phyloP scores from a whole-genome alignment of 1,140 invertebrate species.

The Drosophila obscura region DNA sequence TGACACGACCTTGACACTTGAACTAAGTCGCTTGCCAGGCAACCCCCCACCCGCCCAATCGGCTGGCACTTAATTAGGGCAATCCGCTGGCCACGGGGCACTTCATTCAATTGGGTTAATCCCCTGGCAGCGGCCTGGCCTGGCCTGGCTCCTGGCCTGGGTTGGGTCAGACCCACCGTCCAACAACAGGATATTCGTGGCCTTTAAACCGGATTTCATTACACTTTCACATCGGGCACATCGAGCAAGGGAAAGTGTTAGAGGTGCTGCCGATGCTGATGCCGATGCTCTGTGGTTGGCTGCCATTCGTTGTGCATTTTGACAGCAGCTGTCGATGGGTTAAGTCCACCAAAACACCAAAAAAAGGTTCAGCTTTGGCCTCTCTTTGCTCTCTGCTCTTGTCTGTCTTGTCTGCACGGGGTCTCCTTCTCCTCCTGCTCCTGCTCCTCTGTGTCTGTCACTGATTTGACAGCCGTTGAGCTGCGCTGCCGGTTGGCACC shows the following conservation, averaged over 20 bases:
- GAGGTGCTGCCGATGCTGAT: neutral
- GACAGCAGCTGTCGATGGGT: slow-evolving; percentile 45
- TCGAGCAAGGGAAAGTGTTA: too few relatives aligned
- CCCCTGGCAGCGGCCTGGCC: slow-evolving; percentile 13
- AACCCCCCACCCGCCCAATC: neutral
- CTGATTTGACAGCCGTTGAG: too few relatives aligned
- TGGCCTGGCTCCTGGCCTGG: slow-evolving; percentile 23
- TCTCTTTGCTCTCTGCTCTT: neutral
- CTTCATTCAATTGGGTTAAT: slow-evolving; percentile 50
- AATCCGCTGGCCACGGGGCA: neutral
- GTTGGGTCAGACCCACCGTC: slow-evolving; percentile 17
- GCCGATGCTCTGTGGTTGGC: slow-evolving; percentile 5
- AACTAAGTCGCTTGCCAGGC: neutral
- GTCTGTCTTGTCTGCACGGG: too few relatives aligned
- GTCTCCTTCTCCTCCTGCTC: too few relatives aligned
- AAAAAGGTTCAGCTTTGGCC: slow-evolving; percentile 14
- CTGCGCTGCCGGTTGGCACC: too few relatives aligned
- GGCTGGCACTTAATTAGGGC: slow-evolving; percentile 12
- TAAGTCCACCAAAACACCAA: slow-evolving; percentile 21
- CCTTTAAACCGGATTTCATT: slow-evolving; percentile 65
- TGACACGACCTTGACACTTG: slow-evolving; percentile 32
- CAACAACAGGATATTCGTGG: slow-evolving; percentile 3
- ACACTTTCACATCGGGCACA: slow-evolving; percentile 49
- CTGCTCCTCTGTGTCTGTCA: too few relatives aligned
- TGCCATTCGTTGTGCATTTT: slow-evolving; percentile 30